Evolutionary conservation across 2,113 vertebrate genomes (phyloP).

Genomic region (Malurus elegans): DNA sequence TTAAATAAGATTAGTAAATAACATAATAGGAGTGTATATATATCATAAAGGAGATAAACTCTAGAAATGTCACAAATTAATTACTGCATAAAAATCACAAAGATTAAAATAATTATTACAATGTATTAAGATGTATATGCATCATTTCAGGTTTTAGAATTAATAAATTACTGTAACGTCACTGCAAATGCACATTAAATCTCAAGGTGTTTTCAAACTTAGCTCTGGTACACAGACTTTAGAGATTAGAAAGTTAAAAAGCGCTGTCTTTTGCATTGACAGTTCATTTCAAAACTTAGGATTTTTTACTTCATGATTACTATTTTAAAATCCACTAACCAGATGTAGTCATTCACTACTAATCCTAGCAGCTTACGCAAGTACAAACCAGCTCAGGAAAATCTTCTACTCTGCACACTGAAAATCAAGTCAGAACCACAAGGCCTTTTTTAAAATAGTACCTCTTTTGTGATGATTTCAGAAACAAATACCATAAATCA

Average conservation of each 20-base stretch:
- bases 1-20: constrained; percentile 73
- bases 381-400: constrained; percentile 35
- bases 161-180: background rate
- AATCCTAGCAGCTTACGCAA: constrained; percentile 17
- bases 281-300: background rate
- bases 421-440: constrained; percentile 37
- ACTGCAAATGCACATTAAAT: constrained; percentile 13
- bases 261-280: background rate
- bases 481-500: constrained; percentile 31
- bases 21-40: constrained; percentile 67
- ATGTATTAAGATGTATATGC: constrained; percentile 61
- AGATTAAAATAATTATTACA: constrained; percentile 54
- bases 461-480: constrained; percentile 9
- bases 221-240: background rate
- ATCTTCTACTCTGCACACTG: constrained; percentile 9
- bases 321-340: background rate
- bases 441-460: background rate
- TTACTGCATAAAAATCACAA: constrained; percentile 52
- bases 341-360: background rate
- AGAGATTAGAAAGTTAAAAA: background rate
- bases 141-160: constrained; percentile 38
- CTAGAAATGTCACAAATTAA: constrained; percentile 56
- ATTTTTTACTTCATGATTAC: constrained; percentile 17
- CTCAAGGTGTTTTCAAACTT: background rate
- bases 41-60: constrained; percentile 57